These are phyloP conservation scores for Dryocosmus kuriphilus DNA, from an alignment of 2,888 invertebrate genomes.

Conservation along the genomic window DNA sequence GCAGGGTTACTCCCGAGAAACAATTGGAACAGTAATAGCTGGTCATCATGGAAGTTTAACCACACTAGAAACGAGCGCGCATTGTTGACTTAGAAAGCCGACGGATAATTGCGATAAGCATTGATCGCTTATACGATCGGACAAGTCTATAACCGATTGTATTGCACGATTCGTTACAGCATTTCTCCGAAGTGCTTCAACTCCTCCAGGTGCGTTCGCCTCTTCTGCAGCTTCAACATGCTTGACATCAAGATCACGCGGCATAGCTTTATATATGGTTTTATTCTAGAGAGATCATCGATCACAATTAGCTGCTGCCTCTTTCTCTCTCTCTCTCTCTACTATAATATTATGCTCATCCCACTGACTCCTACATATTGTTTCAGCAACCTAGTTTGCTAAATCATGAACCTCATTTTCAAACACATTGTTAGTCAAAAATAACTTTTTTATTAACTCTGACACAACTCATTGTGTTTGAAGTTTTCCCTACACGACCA, in stretches of 20 bases:
- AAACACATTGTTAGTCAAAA: neutral
- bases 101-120: slow-evolving; percentile 29
- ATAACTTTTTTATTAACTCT: neutral
- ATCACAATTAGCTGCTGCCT: slow-evolving; percentile 51
- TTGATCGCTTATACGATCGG: slow-evolving; percentile 36
- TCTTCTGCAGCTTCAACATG: slow-evolving; percentile 35
- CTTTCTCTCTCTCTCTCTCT: slow-evolving; percentile 21
- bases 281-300: slow-evolving; percentile 46
- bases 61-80: slow-evolving; percentile 10
- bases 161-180: slow-evolving; percentile 37
- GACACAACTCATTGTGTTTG: neutral
- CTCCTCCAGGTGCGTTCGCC: slow-evolving; percentile 21
- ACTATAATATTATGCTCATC: neutral
- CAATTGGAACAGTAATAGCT: slow-evolving; percentile 30
- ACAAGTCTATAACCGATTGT: slow-evolving; percentile 36
- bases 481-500: no score
- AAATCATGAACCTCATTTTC: neutral
- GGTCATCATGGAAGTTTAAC: slow-evolving; percentile 13
- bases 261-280: slow-evolving; percentile 45
- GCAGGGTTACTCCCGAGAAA: neutral
- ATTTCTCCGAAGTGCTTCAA: slow-evolving; percentile 35
- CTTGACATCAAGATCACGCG: slow-evolving; percentile 46
- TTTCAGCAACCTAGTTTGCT: slow-evolving; percentile 22
- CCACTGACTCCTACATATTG: slow-evolving; percentile 9
- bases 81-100: slow-evolving; percentile 37